Conservation (phyloP, 1,140 invertebrate genomes). For the Caenorhabditis remanei region DNA sequence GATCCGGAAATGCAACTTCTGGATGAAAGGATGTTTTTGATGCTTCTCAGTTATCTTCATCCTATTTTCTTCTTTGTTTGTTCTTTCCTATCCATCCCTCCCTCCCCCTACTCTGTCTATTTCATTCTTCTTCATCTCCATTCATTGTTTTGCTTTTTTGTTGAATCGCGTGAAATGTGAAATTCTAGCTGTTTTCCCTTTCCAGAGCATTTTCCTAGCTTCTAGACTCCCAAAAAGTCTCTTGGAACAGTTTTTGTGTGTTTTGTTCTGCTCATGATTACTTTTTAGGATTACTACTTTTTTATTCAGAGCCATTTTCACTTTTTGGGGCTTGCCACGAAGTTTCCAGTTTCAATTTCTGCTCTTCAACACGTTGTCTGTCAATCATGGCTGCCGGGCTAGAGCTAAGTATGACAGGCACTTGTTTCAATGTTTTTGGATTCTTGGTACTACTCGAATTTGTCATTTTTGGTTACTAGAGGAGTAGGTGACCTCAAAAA, state of each 20-base stretch:
- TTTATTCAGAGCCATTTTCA: neutral
- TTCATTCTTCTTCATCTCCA: slow-evolving; percentile 15
- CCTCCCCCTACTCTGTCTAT: neutral
- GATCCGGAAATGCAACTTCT: slow-evolving; percentile 35
- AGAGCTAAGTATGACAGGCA: slow-evolving; percentile 1
- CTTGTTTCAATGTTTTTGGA: slow-evolving; percentile 2
- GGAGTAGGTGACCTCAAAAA: too few relatives aligned
- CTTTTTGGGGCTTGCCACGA: neutral
- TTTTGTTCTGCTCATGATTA: neutral
- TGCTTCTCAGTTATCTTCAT: slow-evolving; percentile 8
- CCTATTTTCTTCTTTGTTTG: neutral
- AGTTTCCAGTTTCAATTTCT: slow-evolving; percentile 17
- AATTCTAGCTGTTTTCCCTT: neutral
- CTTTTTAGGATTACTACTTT: neutral
- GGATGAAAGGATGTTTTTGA: slow-evolving; percentile 13
- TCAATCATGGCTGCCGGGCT: neutral
- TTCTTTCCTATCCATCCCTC: neutral
- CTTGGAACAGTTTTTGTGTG: neutral
- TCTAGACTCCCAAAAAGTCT: neutral
- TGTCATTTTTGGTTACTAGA: neutral
- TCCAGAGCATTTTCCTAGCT: too few relatives aligned
- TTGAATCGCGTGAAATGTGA: slow-evolving; percentile 51
- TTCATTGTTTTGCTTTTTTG: slow-evolving; percentile 27
- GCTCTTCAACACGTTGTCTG: slow-evolving; percentile 21
- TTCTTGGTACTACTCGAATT: neutral